These are phyloP conservation scores for Coracopsis vasa DNA, from an alignment of 2,113 vertebrate species.

Conservation along the genomic window DNA sequence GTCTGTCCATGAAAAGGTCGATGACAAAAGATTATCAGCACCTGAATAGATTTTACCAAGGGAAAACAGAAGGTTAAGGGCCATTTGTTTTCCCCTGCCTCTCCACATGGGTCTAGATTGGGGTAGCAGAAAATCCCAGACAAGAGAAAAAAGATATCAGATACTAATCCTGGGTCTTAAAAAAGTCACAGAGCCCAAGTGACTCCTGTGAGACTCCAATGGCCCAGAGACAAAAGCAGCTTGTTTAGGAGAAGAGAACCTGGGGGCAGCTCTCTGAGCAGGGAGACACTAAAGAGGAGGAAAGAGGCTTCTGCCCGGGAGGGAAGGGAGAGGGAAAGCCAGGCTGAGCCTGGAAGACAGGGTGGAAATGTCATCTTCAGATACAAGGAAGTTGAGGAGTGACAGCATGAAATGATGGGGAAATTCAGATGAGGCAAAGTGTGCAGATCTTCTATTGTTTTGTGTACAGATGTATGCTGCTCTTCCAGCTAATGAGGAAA, in stretches of 20 bases:
- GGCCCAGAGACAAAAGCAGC: constrained; percentile 34
- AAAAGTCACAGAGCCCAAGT: constrained; percentile 21
- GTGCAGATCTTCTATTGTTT: neutral
- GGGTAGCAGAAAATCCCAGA: neutral
- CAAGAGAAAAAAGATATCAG: constrained; percentile 15
- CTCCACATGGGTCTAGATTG: neutral
- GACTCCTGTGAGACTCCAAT: constrained; percentile 9
- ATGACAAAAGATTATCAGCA: neutral
- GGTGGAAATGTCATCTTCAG: constrained; percentile 5
- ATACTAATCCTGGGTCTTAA: neutral
- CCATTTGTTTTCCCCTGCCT: neutral
- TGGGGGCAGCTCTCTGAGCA: constrained; percentile 17
- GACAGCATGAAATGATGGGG: neutral
- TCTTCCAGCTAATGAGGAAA: neutral
- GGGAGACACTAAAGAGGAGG: constrained; percentile 29
- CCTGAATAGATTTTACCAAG: neutral
- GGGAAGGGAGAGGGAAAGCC: neutral
- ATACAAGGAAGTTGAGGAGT: neutral
- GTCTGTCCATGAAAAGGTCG: neutral
- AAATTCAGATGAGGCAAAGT: neutral
- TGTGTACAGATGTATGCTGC: neutral
- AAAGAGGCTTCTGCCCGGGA: neutral
- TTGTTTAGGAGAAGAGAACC: constrained; percentile 47
- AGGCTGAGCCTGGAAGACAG: neutral
- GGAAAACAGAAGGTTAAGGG: neutral